Evolutionary conservation across 2,113 vertebrate species (phyloP), one percentile per base, ranked within the genome.

Genomic region (Eira barbara): DNA sequence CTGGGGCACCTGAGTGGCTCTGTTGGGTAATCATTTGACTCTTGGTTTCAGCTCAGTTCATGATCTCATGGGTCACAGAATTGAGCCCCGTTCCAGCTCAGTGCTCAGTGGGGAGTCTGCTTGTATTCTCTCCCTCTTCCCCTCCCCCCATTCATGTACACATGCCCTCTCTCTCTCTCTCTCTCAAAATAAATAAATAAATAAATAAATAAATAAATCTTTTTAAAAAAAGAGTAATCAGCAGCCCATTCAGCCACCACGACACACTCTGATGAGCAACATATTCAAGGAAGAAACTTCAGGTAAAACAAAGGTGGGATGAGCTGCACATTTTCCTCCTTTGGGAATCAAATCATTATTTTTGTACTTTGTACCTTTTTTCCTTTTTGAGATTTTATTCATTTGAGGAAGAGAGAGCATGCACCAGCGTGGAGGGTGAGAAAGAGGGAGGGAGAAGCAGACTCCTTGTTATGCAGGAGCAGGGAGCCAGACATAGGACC

Each of bases 291-390:
- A 94, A 98, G 98, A 98, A 85, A 86, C 47, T 98, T 17, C 90
- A 96, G 97, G 96, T 96, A 97, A 94, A 92, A 97, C 89, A 97
- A 98, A 97, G 49, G 52, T 42, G 97, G 97, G 93, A 97, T 86
- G 86, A 98, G 57, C 76, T 42, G 88, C 86, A 97, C 67, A 94
- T 98, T 98, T 98, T 97, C 29, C 14, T 81, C 92, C 97, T 98
- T 98, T 98, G 98, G 98, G 98, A 98, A 98, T 98, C 96, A 98
- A 98, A 98, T 98, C 67, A 96, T 98, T 98, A 97, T 97, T 98
- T 98, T 98, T 98, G 89, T 97, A n/a, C 65, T 69, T 67, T n/a
- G 15, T n/a, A 67, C 65, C 63, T 67, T 65, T 63, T 63, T 69
- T n/a, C n/a, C 18, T n/a, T 69, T 69, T 69, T n/a, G 34, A 69